These are phyloP conservation scores for Chromis chromis DNA, from an alignment of 2,797 vertebrate genomes.

Conservation along the genomic window DNA sequence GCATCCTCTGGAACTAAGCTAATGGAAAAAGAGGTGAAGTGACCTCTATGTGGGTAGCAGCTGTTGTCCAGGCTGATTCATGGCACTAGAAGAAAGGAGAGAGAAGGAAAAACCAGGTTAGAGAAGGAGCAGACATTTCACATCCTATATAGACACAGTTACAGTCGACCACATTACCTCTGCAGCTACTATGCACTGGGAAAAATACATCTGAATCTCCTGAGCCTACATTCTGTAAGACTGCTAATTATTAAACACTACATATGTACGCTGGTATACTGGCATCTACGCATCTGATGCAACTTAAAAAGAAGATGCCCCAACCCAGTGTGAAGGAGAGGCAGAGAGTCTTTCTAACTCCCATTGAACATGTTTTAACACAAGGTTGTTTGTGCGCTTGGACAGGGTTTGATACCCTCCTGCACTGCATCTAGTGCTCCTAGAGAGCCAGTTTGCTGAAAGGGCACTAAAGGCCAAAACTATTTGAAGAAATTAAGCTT, in stretches of 20 bases:
- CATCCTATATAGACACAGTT: neutral
- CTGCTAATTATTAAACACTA: neutral
- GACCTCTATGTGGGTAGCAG: constrained; percentile 89
- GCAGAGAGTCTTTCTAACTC: no score
- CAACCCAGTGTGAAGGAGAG: no score
- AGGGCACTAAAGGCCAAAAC: no score
- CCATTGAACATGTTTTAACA: neutral
- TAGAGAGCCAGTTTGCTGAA: no score
- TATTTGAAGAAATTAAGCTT: no score
- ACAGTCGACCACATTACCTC: neutral
- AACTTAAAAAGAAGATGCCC: no score
- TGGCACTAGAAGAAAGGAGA: constrained; percentile 80
- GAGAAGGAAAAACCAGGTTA: constrained; percentile 32
- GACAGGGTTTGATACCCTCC: no score
- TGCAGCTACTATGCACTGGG: neutral
- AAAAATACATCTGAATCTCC: no score
- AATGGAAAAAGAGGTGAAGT: constrained; percentile 74
- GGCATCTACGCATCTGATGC: neutral
- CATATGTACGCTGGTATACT: neutral
- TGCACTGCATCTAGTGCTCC: neutral
- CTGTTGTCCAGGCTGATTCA: constrained; percentile 87
- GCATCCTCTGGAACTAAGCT: constrained; percentile 90
- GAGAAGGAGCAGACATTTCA: neutral
- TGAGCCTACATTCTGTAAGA: neutral
- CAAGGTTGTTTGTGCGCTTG: neutral